Conservation (phyloP, 2,797 vertebrate genomes). For the Intellagama lesueurii region DNA sequence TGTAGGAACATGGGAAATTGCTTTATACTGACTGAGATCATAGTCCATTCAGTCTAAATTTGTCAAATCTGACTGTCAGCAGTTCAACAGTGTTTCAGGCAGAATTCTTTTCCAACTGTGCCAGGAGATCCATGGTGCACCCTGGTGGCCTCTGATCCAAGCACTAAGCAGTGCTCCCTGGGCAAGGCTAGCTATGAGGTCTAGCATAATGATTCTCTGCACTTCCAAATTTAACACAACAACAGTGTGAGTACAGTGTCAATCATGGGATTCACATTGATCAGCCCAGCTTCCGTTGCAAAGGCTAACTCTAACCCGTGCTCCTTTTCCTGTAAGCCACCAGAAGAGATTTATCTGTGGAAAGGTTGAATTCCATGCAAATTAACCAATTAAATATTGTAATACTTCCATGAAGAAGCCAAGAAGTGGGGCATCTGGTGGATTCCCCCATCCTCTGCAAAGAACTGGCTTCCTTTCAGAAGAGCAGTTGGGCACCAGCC, state of each 20-base stretch:
- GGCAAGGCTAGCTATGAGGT: too few species aligned
- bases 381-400: neutral
- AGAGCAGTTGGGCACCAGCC: neutral
- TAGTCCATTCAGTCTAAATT: too few species aligned
- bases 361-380: neutral
- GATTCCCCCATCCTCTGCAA: neutral
- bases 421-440: neutral
- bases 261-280: too few species aligned
- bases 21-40: too few species aligned
- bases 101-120: neutral
- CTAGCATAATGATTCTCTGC: too few species aligned
- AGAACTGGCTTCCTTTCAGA: neutral
- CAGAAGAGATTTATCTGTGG: too few species aligned
- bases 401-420: neutral
- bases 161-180: too few species aligned
- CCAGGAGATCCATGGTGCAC: neutral
- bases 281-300: neutral
- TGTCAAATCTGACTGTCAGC: too few species aligned
- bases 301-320: neutral
- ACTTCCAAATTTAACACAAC: too few species aligned
- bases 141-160: neutral
- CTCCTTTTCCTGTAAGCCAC: neutral
- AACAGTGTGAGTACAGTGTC: neutral
- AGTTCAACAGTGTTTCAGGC: neutral
- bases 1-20: too few species aligned